Conservation (phyloP, 2,797 vertebrate species). For the Poeciliopsis presidionis region DNA sequence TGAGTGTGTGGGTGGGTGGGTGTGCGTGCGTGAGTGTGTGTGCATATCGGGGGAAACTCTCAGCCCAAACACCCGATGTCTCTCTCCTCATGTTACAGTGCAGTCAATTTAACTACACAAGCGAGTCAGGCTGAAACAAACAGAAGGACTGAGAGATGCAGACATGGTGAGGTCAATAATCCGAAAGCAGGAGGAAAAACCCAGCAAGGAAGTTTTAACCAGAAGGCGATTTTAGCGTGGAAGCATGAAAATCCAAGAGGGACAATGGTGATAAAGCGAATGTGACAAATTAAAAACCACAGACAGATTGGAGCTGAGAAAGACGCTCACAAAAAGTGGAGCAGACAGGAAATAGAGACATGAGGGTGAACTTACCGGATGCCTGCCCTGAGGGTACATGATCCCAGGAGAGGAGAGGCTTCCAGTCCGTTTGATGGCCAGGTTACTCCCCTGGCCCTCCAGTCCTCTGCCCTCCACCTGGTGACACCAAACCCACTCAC, state of each 20-base stretch:
- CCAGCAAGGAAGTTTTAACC: conserved; percentile 2
- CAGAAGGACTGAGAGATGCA: conserved; percentile 4
- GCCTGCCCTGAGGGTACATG: conserved; percentile 94
- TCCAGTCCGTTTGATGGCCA: conserved; percentile 79
- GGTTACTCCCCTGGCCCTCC: conserved; percentile 79
- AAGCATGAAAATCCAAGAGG: background rate
- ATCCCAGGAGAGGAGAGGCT: conserved; percentile 81
- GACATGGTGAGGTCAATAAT: background rate
- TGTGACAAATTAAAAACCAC: conserved; percentile 21
- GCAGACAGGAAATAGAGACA: conserved; percentile 33
- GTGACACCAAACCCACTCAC: conserved; percentile 52
- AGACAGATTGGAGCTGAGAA: conserved; percentile 21
- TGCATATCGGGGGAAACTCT: conserved; percentile 51
- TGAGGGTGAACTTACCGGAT: conserved; percentile 84
- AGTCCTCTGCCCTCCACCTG: conserved; percentile 76
- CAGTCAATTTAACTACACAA: conserved; percentile 41
- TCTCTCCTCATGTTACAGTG: conserved; percentile 58
- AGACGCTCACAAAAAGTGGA: conserved; percentile 12
- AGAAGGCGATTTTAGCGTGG: background rate
- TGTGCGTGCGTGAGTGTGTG: conserved; percentile 25
- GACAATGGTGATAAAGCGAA: conserved; percentile 16
- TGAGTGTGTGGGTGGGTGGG: conserved; percentile 28
- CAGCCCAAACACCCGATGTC: conserved; percentile 33
- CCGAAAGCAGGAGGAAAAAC: background rate
- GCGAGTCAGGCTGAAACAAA: conserved; percentile 12